Evolutionary conservation across 2,113 vertebrate genomes (phyloP).

Genomic region (Ivindomyrus marchei): DNA sequence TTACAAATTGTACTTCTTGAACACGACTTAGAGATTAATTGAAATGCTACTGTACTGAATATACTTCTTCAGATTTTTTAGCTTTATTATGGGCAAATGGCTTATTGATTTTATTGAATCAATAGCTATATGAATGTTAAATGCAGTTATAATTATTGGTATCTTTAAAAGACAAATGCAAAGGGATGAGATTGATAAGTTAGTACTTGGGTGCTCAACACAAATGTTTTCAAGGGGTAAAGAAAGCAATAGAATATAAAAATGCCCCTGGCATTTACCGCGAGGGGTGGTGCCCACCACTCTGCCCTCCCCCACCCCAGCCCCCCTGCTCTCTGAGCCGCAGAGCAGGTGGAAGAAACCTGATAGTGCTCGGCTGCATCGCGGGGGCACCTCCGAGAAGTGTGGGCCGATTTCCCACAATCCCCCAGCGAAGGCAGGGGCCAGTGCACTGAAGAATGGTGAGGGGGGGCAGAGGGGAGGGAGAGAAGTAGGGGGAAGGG

Average conservation of each 20-base stretch:
- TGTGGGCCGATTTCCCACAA: constrained; percentile 50
- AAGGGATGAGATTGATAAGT: background rate
- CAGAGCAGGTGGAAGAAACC: constrained; percentile 69
- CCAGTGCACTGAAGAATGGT: constrained; percentile 15
- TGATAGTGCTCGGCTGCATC: constrained; percentile 50
- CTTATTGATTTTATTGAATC: background rate
- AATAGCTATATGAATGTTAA: background rate
- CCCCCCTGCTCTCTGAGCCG: constrained; percentile 45
- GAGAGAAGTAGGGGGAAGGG: background rate
- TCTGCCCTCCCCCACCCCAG: constrained; percentile 31
- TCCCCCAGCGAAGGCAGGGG: constrained; percentile 28
- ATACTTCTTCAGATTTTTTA: background rate
- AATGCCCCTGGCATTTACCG: background rate
- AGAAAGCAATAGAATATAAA: background rate
- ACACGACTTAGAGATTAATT: constrained; percentile 4
- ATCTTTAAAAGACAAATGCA: background rate
- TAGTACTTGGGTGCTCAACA: background rate
- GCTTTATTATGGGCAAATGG: background rate
- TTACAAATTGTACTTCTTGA: constrained; percentile 5
- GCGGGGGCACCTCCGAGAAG: constrained; percentile 41
- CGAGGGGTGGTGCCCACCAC: constrained; percentile 19
- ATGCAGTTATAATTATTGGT: background rate
- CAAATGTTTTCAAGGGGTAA: background rate
- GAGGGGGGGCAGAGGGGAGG: background rate
- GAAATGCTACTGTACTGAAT: background rate